phyloP scores from a whole-genome alignment of 2,888 invertebrate species.

The Lapara coniferarum region DNA sequence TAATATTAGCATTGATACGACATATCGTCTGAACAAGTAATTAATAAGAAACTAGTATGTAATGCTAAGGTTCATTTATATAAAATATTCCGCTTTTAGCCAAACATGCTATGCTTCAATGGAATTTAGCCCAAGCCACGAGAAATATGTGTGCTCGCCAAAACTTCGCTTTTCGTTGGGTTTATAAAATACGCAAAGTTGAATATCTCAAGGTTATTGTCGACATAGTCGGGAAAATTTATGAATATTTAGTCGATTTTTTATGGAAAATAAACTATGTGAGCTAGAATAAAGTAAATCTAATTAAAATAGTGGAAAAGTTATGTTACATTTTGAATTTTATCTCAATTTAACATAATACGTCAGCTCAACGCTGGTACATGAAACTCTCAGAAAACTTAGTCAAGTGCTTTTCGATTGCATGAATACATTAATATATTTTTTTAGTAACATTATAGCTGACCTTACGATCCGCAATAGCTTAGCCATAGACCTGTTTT shows the following conservation, averaged over 20 bases:
- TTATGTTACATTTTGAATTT: too few relatives aligned
- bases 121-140: slow-evolving; percentile 38
- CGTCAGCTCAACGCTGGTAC: too few relatives aligned
- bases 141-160: slow-evolving; percentile 24
- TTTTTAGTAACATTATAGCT: too few relatives aligned
- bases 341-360: too few relatives aligned
- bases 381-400: too few relatives aligned
- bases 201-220: background rate
- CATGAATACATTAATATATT: too few relatives aligned
- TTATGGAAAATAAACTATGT: background rate
- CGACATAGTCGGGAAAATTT: background rate
- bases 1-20: too few relatives aligned
- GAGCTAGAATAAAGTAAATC: background rate
- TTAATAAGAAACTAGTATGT: slow-evolving; percentile 13
- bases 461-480: too few relatives aligned
- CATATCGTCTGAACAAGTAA: background rate
- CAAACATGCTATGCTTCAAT: slow-evolving; percentile 39
- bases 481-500: too few relatives aligned
- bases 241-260: background rate
- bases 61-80: slow-evolving; percentile 41
- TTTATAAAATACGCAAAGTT: background rate
- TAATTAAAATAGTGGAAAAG: too few relatives aligned
- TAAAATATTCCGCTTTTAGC: slow-evolving; percentile 43
- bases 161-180: slow-evolving; percentile 8
- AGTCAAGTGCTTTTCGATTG: too few relatives aligned